Percentiles rank a stretch among this genome's conserved stretches.
Conservation (phyloP, 2,888 invertebrate genomes). For the Perdita meconis region DNA sequence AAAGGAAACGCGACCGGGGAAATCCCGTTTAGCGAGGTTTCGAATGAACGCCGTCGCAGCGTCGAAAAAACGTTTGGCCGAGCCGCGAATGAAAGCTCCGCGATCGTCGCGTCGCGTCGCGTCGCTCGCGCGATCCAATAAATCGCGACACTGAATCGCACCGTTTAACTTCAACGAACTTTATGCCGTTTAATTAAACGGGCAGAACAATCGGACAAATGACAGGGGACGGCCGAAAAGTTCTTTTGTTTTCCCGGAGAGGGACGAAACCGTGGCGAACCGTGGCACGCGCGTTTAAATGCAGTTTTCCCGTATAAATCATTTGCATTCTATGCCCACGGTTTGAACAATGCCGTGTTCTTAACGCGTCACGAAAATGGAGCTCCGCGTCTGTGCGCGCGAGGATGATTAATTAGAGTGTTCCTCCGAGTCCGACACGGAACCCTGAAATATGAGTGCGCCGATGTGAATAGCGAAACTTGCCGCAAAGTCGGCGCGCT, state of each 20-base stretch:
- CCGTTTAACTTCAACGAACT: conserved; percentile 27
- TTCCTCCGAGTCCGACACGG: background rate
- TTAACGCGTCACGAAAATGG: conserved; percentile 1
- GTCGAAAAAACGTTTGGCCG: no score
- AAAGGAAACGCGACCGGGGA: no score
- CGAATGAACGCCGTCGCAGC: no score
- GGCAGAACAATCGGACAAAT: conserved; percentile 19
- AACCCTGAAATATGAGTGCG: background rate
- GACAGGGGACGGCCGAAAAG: conserved; percentile 11
- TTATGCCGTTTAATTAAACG: conserved; percentile 44
- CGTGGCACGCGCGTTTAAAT: conserved; percentile 5
- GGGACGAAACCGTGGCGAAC: conserved; percentile 1
- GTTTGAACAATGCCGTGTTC: conserved; percentile 14
- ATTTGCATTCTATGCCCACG: background rate
- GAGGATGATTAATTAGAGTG: conserved; percentile 7
- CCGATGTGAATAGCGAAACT: background rate
- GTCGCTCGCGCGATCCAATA: background rate
- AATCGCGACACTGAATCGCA: background rate
- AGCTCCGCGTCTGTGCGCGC: background rate
- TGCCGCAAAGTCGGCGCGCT: background rate
- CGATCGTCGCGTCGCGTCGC: no score
- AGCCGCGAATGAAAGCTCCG: no score
- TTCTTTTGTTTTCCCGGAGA: conserved; percentile 24
- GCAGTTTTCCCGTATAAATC: conserved; percentile 23
- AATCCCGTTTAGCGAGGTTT: no score